phyloP scores from a whole-genome alignment of 2,113 vertebrate genomes.

The Gymnobelideus leadbeateri region DNA sequence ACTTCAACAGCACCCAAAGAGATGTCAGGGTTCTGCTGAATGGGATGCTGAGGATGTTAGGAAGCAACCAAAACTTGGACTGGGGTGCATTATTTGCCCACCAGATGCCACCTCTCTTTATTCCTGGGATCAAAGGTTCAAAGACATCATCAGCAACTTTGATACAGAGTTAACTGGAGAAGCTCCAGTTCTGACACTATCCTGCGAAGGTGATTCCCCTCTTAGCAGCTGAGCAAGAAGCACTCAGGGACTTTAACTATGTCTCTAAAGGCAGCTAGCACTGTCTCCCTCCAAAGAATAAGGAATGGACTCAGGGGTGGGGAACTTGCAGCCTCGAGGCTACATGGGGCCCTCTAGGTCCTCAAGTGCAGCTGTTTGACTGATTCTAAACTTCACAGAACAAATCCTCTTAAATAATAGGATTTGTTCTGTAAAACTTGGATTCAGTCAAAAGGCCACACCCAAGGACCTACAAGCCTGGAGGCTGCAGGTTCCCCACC shows the following conservation, averaged over 20 bases:
- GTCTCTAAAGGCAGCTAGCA: conserved; percentile 88
- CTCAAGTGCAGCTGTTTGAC: too few relatives aligned
- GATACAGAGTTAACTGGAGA: conserved; percentile 92
- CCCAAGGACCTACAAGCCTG: too few relatives aligned
- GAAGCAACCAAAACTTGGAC: conserved; percentile 88
- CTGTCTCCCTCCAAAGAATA: neutral
- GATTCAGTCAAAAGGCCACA: too few relatives aligned
- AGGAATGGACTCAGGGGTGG: neutral
- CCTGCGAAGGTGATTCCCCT: conserved; percentile 87
- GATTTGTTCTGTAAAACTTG: too few relatives aligned
- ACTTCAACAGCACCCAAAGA: conserved; percentile 89
- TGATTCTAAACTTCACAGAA: too few relatives aligned
- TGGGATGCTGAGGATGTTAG: conserved; percentile 91
- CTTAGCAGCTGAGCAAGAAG: conserved; percentile 87
- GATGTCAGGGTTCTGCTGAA: conserved; percentile 89
- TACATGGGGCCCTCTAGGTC: too few relatives aligned
- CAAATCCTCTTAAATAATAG: too few relatives aligned
- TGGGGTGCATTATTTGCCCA: conserved; percentile 89
- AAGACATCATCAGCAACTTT: conserved; percentile 93
- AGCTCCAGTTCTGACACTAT: conserved; percentile 87
- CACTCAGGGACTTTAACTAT: conserved; percentile 92
- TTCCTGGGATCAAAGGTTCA: conserved; percentile 85
- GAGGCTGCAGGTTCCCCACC: too few relatives aligned
- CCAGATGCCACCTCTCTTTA: conserved; percentile 86
- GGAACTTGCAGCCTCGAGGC: too few relatives aligned